Evolutionary conservation across 2,113 vertebrate species (phyloP), one percentile per base, ranked within the genome.

Genomic region (Centropus bengalensis): DNA sequence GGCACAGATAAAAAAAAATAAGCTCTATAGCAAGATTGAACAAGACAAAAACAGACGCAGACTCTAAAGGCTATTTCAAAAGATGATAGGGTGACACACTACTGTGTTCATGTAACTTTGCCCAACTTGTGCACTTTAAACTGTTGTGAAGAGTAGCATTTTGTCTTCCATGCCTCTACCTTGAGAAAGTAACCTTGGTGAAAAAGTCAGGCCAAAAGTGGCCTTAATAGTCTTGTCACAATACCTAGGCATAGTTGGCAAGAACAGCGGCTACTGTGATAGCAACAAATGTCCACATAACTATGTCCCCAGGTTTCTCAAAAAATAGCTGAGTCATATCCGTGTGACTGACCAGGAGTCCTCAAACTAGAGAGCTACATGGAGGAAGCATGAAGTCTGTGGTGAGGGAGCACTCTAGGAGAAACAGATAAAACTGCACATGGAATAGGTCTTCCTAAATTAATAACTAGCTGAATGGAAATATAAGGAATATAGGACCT

Each of bases 81-180:
- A 10, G n/a, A 82, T 73, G 45, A 4, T 5, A 51, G 13, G 1
- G 8, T 24, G 10, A 11, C 4, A 16, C 1, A 1, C 36, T 30
- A 58, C 16, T 76, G 27, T 9, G 5, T 28, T 17, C 18, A 49
- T 23, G 23, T 51, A 55, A 26, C 87, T 86, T 63, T 59, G 49
- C 12, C 8, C 74, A 78, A 5, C 6, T 14, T 47, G 12, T 23
- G 32, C 52, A 18, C 21, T 75, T 84, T 30, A 6, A 40, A 0
- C 20, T 4, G 15, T 16, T 68, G 6, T 47, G 32, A 63, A 81
- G 20, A 51, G 28, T 9, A 59, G 3, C 14, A 40, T 60, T 51
- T 52, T 84, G 1, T 56, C 32, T 86, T 83, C 51, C 59, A 26
- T 11, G 38, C 6, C 3, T 73, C 11, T 20, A 2, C 14, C 8